These are phyloP conservation scores for Microdon myrmicae DNA, from an alignment of 2,888 invertebrate genomes.

Conservation along the genomic window DNA sequence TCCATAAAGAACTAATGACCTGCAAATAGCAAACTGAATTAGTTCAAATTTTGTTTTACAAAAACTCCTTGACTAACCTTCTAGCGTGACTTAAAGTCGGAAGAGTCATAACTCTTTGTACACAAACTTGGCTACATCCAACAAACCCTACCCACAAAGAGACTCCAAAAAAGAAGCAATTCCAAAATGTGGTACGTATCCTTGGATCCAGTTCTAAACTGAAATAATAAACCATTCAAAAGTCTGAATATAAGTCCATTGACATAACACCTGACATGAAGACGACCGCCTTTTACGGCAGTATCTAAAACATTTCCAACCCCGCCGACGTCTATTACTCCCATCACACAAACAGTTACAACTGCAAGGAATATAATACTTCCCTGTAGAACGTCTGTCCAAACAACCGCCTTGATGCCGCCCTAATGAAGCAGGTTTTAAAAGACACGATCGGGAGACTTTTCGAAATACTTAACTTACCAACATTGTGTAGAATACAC, in stretches of 20 bases:
- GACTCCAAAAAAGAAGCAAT: constrained; percentile 71
- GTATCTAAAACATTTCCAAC: constrained; percentile 61
- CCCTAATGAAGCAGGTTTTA: too few relatives aligned
- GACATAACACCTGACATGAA: constrained; percentile 63
- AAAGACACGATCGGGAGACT: too few relatives aligned
- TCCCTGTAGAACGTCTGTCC: constrained; percentile 69
- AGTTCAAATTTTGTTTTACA: background rate
- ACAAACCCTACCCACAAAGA: constrained; percentile 73
- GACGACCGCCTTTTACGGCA: constrained; percentile 62
- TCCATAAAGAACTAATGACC: constrained; percentile 70
- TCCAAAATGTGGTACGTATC: constrained; percentile 74
- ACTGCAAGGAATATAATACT: constrained; percentile 65
- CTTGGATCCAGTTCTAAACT: constrained; percentile 73
- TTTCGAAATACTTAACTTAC: too few relatives aligned
- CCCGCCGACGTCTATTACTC: constrained; percentile 65
- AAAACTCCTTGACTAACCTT: constrained; percentile 60
- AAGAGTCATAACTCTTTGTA: constrained; percentile 76
- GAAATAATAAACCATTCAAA: constrained; percentile 24
- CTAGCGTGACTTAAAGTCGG: constrained; percentile 71
- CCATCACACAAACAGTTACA: constrained; percentile 64
- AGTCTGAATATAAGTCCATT: background rate
- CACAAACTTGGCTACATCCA: constrained; percentile 78
- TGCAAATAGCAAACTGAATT: too few relatives aligned
- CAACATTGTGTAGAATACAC: constrained; percentile 69
- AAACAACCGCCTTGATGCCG: constrained; percentile 69